Evolutionary conservation across 2,797 vertebrate species (phyloP).

Genomic region (Pseudomugil gertrudae): DNA sequence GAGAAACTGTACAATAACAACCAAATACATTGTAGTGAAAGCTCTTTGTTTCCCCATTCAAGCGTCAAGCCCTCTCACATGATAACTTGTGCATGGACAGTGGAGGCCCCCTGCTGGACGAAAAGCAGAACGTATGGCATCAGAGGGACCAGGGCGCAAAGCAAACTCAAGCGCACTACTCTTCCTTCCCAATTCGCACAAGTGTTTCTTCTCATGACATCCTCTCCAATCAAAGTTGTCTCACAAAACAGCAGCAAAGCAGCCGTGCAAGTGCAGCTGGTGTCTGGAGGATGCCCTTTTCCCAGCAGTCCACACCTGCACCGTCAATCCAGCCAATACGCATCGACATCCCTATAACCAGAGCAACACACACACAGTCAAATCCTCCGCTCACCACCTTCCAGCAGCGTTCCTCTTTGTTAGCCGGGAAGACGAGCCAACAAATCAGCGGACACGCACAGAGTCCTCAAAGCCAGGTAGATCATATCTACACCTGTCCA

Average conservation of each 20-base stretch:
- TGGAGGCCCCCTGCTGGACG: slow-evolving; percentile 75
- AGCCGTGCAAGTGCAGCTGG: slow-evolving; percentile 81
- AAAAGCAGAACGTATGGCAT: slow-evolving; percentile 45
- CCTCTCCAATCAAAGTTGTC: slow-evolving; percentile 72
- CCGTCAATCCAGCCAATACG: slow-evolving; percentile 71
- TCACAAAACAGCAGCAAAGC: slow-evolving; percentile 69
- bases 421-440: slow-evolving; percentile 74
- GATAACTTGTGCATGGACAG: slow-evolving; percentile 85
- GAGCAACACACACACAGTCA: slow-evolving; percentile 69
- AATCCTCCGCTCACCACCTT: slow-evolving; percentile 79
- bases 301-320: slow-evolving; percentile 67
- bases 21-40: not conserved
- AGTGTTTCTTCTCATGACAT: slow-evolving; percentile 86
- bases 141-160: slow-evolving; percentile 74
- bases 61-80: slow-evolving; percentile 88
- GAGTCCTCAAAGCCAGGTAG: slow-evolving; percentile 10
- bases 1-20: not conserved
- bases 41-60: slow-evolving; percentile 6
- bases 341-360: slow-evolving; percentile 75
- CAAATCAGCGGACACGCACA: slow-evolving; percentile 62
- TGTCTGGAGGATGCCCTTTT: slow-evolving; percentile 87
- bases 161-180: slow-evolving; percentile 65
- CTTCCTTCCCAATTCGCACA: slow-evolving; percentile 81
- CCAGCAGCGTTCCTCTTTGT: slow-evolving; percentile 48
- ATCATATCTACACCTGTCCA: slow-evolving; percentile 33